A percentile compares a stretch with the other conserved stretches of the same genome.
Conservation (phyloP, 2,113 vertebrate genomes). For the Rousettus leschenaultii region DNA sequence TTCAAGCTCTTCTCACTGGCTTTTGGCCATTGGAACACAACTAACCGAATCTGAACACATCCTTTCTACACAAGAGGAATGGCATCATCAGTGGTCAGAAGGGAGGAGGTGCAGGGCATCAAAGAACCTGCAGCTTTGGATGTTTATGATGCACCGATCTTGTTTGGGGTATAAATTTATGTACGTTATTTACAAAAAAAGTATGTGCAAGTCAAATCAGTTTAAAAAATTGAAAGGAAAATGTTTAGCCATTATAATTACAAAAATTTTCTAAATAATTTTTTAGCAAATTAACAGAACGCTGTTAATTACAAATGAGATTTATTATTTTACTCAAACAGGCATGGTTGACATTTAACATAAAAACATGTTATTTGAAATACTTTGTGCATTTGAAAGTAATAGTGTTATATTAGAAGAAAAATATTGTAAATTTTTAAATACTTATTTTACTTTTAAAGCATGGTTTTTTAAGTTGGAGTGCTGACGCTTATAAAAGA, state of each 20-base stretch:
- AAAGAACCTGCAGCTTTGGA: neutral
- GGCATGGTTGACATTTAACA: neutral
- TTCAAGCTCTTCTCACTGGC: neutral
- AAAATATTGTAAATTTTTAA: neutral
- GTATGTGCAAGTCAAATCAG: neutral
- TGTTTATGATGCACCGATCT: neutral
- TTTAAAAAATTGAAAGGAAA: neutral
- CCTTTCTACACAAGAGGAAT: accelerated
- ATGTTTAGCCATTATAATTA: neutral
- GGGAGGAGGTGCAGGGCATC: accelerated
- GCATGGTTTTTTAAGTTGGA: neutral
- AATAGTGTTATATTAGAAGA: neutral
- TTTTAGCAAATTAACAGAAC: neutral
- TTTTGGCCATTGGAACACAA: neutral
- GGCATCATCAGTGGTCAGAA: neutral
- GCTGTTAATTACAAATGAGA: neutral
- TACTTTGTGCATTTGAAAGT: neutral
- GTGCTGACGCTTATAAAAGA: neutral
- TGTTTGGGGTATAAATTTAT: neutral
- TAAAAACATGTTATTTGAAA: neutral
- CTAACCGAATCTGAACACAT: neutral
- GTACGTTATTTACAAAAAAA: neutral
- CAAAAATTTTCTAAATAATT: neutral
- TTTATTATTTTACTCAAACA: neutral
- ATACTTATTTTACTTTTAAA: constrained; percentile 5